Evolutionary conservation across 2,113 vertebrate species (phyloP).

Genomic region (Pantherophis guttatus): DNA sequence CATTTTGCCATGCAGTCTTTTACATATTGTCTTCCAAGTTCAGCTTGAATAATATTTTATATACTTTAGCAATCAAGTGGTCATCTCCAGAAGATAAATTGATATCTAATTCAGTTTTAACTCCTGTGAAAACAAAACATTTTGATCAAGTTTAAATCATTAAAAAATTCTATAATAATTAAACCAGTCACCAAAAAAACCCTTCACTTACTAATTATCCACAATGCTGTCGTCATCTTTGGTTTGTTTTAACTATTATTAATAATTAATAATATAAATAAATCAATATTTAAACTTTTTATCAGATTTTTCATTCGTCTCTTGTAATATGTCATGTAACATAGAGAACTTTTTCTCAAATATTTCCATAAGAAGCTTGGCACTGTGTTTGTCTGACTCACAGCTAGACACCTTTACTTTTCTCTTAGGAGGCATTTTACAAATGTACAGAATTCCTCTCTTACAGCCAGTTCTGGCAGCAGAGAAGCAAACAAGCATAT

Average conservation of each 20-base stretch:
- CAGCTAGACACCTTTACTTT: neutral
- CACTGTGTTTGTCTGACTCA: neutral
- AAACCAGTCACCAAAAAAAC: neutral
- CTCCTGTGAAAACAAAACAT: neutral
- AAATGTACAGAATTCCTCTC: neutral
- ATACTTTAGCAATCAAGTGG: neutral
- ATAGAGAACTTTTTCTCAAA: neutral
- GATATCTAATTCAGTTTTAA: neutral
- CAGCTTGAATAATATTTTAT: neutral
- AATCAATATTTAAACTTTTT: neutral
- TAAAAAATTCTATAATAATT: neutral
- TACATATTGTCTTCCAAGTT: neutral
- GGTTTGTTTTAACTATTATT: neutral
- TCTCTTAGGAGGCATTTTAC: neutral
- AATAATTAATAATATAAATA: neutral
- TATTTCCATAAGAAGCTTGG: neutral
- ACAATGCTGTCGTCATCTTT: neutral
- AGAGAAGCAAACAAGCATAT: neutral
- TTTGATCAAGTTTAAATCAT: neutral
- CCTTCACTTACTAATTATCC: no score
- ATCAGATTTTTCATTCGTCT: neutral
- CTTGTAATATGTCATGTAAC: neutral
- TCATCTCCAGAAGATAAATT: neutral
- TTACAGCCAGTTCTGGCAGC: neutral
- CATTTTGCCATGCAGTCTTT: neutral